Conservation (phyloP, 2,797 vertebrate species). For the Champsocephalus gunnari region DNA sequence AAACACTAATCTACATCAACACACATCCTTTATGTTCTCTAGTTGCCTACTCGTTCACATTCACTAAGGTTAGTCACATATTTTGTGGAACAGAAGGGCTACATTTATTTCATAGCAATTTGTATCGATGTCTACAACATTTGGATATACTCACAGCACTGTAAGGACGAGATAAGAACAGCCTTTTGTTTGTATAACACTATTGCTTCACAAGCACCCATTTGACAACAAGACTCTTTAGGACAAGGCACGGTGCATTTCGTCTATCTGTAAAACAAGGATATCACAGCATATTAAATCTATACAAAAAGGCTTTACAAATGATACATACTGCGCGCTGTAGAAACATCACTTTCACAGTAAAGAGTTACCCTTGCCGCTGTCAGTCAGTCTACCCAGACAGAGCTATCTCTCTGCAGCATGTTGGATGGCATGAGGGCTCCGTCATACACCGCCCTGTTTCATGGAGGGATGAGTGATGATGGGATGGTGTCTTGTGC, state of each 20-base stretch:
- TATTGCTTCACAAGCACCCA: conserved; percentile 82
- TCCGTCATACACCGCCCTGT: conserved; percentile 29
- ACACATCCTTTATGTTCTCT: conserved; percentile 81
- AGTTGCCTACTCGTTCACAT: conserved; percentile 74
- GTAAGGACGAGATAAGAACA: conserved; percentile 80
- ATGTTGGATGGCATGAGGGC: conserved; percentile 45
- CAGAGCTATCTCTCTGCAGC: conserved; percentile 57
- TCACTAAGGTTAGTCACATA: conserved; percentile 79
- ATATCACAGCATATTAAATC: conserved; percentile 77
- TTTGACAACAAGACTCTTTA: conserved; percentile 79
- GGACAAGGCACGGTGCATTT: conserved; percentile 81
- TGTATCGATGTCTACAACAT: conserved; percentile 71
- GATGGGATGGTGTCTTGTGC: conserved; percentile 49
- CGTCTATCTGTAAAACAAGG: conserved; percentile 77
- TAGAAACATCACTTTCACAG: conserved; percentile 65
- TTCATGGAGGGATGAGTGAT: conserved; percentile 47
- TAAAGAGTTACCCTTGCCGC: conserved; percentile 46
- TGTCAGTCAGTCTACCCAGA: conserved; percentile 40
- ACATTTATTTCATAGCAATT: conserved; percentile 69
- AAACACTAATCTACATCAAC: conserved; percentile 83
- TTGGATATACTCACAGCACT: conserved; percentile 85
- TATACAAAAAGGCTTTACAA: conserved; percentile 79
- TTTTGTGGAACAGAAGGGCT: conserved; percentile 73
- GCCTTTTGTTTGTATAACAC: conserved; percentile 75
- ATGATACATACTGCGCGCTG: conserved; percentile 67